Evolutionary conservation across 1,140 invertebrate species (phyloP), one percentile per base, ranked within the genome.

Genomic region (Cherax destructor): DNA sequence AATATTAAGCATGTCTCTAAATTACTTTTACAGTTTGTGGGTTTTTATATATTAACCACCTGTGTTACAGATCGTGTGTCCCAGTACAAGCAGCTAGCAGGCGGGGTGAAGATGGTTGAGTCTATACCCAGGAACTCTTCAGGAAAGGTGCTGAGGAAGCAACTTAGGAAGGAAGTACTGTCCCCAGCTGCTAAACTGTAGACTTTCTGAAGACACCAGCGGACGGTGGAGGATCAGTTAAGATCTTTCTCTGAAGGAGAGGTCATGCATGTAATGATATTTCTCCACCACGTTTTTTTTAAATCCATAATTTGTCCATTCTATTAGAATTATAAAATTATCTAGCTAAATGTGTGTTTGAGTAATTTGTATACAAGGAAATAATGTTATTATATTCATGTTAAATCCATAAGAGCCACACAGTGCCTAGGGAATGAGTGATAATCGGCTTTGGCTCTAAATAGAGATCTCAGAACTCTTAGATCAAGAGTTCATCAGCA

Each of bases 91-190:
- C 86, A 91, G 59, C 84, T 93, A 24, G 94, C 92, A 91, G 96
- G 96, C 56, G 96, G 96, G 24, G 95, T 97, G 5, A 94, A 96
- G 91, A 96, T 97, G 92, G 94, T 97, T 0, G 94, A 96, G 6
- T 94, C 95, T 84, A 97, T 98, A 93, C 97, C 97, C 5, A 97
- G 97, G 94, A 97, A 95, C 94, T 93, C 96, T 0, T 95, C 96
- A 1, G 97, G 97, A 59, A 98, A 98, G 95, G 97, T 97, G 92
- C 94, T 97, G 86, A 95, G 97, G 92, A 95, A 95, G 80, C 93
- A 95, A 13, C 93, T 97, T 4, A 93, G 47, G 83, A 47, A 69
- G 56, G 80, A 61, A 0, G 3, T 72, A 7, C 7, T 13, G 49
- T 52, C 78, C 78, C 78, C 78, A 3, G 21, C 78, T 50, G 78